These are phyloP conservation scores for Acrocera orbiculus DNA, from an alignment of 2,888 invertebrate genomes.

Conservation along the genomic window DNA sequence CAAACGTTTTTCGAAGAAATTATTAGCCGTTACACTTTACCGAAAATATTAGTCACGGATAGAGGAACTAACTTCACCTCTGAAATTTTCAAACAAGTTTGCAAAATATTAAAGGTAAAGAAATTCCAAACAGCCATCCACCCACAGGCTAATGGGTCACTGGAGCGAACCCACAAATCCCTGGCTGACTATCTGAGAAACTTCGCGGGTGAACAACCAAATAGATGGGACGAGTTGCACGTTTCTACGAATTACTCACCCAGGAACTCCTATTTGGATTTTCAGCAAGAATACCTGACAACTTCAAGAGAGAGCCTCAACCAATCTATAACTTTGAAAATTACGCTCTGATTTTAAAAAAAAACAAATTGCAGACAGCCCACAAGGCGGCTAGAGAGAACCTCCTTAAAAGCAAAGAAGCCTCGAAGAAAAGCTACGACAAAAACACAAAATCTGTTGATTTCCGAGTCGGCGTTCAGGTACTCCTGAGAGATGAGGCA, in stretches of 20 bases:
- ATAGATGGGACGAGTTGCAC: too few species aligned
- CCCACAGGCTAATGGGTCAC: too few species aligned
- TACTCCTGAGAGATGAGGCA: not conserved
- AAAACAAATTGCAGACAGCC: not conserved
- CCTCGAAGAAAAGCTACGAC: not conserved
- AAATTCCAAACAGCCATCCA: too few species aligned
- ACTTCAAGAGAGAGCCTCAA: not conserved
- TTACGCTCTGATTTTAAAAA: not conserved
- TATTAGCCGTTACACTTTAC: not conserved
- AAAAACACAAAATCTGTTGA: not conserved
- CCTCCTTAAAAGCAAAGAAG: not conserved
- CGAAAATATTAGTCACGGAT: slow-evolving; percentile 5
- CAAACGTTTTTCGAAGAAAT: slow-evolving; percentile 1
- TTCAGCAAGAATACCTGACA: not conserved
- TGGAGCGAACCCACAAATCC: too few species aligned
- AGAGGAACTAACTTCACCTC: slow-evolving; percentile 3
- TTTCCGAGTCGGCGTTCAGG: not conserved
- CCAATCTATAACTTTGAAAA: not conserved
- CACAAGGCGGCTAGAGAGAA: not conserved
- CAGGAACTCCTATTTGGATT: not conserved
- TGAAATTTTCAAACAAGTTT: not conserved
- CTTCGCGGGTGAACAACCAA: too few species aligned
- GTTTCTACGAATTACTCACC: slow-evolving; percentile 5
- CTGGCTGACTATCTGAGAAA: too few species aligned
- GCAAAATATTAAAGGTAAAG: too few species aligned